Evolutionary conservation across 2,113 vertebrate species (phyloP).

Genomic region (Colaptes auratus): DNA sequence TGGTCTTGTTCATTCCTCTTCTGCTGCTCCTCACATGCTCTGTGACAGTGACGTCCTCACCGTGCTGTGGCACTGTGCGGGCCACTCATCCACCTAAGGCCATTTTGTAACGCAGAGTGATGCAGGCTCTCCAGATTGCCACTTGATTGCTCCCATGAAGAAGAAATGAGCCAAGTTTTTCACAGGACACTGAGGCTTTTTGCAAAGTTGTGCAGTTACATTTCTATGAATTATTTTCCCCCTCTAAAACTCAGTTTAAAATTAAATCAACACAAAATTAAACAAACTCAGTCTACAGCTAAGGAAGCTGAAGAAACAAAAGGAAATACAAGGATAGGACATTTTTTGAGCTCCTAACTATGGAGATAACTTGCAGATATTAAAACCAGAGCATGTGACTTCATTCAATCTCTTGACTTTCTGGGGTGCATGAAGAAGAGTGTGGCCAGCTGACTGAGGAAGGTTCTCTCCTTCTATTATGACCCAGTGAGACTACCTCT

Average conservation of each 20-base stretch:
- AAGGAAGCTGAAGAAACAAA: background rate
- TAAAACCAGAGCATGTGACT: background rate
- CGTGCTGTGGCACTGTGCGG: background rate
- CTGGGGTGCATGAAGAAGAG: no score
- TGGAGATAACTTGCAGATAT: background rate
- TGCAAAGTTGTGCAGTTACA: background rate
- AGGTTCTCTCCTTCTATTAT: no score
- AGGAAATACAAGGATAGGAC: background rate
- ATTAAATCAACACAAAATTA: background rate
- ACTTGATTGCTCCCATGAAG: background rate
- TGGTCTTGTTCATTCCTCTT: background rate
- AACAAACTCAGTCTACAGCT: background rate
- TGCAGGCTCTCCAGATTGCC: background rate
- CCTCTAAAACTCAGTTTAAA: background rate
- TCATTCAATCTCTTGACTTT: background rate
- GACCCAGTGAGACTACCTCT: no score
- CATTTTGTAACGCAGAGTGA: background rate
- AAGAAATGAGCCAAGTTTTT: background rate
- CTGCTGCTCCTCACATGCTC: background rate
- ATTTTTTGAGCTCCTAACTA: background rate
- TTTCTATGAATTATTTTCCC: background rate
- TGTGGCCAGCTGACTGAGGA: no score
- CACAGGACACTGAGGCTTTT: background rate
- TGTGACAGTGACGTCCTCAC: accelerated
- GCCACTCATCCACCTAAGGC: background rate